Conservation (phyloP, 2,888 invertebrate species). For the Harmothoe impar region DNA sequence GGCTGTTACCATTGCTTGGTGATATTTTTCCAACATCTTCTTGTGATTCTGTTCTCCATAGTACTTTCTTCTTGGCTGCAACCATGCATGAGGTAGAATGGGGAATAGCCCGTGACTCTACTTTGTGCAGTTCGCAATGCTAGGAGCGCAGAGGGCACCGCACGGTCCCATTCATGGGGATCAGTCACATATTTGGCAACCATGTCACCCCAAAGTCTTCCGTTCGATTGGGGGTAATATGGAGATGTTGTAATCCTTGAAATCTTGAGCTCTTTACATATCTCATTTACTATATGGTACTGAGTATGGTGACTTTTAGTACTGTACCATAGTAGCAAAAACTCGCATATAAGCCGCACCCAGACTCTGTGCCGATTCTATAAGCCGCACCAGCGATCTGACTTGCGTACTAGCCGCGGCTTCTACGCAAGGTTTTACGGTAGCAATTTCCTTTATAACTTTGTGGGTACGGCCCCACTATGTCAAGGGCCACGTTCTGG, state of each 20-base stretch:
- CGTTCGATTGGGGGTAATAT: background rate
- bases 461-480: background rate
- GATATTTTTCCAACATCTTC: background rate
- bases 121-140: background rate
- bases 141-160: background rate
- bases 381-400: too few species aligned
- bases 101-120: background rate
- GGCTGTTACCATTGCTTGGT: background rate
- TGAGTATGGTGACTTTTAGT: too few species aligned
- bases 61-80: background rate
- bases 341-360: too few species aligned
- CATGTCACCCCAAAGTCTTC: background rate
- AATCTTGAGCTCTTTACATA: background rate
- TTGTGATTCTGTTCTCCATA: background rate
- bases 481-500: background rate
- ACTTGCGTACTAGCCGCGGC: too few species aligned
- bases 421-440: too few species aligned
- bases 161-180: background rate
- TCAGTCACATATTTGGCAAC: background rate
- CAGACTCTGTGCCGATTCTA: too few species aligned
- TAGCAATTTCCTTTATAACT: background rate
- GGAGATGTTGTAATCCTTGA: background rate
- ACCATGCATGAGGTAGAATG: background rate
- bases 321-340: too few species aligned
- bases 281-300: background rate